Conservation (phyloP, 2,113 vertebrate genomes). For the Tachysurus vachellii region DNA sequence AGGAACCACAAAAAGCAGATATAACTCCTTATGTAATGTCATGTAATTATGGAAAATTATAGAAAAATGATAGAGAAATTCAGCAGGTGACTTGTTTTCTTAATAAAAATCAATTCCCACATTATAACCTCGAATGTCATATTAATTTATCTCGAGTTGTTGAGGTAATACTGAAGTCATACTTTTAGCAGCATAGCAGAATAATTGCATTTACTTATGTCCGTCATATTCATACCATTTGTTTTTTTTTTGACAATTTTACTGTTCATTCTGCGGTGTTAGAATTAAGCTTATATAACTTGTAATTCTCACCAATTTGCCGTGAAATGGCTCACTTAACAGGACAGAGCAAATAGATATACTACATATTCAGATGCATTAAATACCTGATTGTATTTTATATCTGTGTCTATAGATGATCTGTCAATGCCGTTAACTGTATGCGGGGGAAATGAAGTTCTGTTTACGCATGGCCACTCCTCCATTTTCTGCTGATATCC, state of each 20-base stretch:
- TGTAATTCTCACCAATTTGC: not conserved
- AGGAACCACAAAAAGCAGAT: not conserved
- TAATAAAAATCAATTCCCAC: not conserved
- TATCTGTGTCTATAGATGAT: slow-evolving; percentile 74
- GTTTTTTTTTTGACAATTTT: not conserved
- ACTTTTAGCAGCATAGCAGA: not conserved
- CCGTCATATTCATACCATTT: not conserved
- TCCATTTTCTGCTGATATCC: slow-evolving; percentile 83
- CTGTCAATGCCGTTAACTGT: slow-evolving; percentile 79
- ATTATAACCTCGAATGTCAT: not conserved
- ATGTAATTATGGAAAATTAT: too few species aligned
- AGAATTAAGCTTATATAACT: not conserved
- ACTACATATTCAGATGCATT: not conserved
- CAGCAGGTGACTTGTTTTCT: not conserved
- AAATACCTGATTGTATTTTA: slow-evolving; percentile 84
- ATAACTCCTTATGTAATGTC: not conserved
- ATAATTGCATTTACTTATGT: not conserved
- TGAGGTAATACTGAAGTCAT: not conserved
- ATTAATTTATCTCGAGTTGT: not conserved
- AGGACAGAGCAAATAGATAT: not conserved
- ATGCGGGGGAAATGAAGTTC: slow-evolving; percentile 71
- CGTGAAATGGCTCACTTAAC: not conserved
- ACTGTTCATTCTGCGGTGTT: not conserved
- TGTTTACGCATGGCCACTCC: slow-evolving; percentile 81
- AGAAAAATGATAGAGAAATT: not conserved